Conservation (phyloP, 2,888 invertebrate genomes). For the Cheiracanthium punctorium region DNA sequence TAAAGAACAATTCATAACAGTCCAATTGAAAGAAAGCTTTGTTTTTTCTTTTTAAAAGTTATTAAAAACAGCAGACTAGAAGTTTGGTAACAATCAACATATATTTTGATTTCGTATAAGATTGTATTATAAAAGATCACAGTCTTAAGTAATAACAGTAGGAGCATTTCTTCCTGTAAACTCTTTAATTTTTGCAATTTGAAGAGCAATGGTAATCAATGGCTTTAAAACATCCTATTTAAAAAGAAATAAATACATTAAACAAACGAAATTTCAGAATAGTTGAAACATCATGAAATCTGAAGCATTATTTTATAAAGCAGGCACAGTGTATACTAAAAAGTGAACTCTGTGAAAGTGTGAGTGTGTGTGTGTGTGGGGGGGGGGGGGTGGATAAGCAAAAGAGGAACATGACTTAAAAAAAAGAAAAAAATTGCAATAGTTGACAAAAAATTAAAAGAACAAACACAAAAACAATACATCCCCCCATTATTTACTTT, state of each 20-base stretch:
- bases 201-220: constrained; percentile 89
- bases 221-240: constrained; percentile 86
- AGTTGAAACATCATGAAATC: neutral
- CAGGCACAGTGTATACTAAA: neutral
- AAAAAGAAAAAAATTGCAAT: too few species aligned
- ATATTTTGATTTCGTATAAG: neutral
- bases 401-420: too few species aligned
- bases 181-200: constrained; percentile 86
- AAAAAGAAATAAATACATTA: neutral
- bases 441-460: too few species aligned
- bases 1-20: neutral
- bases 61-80: neutral
- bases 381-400: too few species aligned
- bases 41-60: neutral
- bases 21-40: neutral
- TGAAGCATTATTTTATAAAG: too few species aligned
- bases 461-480: too few species aligned
- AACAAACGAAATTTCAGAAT: neutral
- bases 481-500: too few species aligned
- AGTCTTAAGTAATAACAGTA: constrained; percentile 89
- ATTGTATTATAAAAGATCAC: too few species aligned
- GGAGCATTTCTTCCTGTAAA: constrained; percentile 93
- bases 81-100: neutral
- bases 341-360: too few species aligned
- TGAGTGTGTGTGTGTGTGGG: too few species aligned